Conservation (phyloP, 1,140 invertebrate genomes). For the Nymphalis io region DNA sequence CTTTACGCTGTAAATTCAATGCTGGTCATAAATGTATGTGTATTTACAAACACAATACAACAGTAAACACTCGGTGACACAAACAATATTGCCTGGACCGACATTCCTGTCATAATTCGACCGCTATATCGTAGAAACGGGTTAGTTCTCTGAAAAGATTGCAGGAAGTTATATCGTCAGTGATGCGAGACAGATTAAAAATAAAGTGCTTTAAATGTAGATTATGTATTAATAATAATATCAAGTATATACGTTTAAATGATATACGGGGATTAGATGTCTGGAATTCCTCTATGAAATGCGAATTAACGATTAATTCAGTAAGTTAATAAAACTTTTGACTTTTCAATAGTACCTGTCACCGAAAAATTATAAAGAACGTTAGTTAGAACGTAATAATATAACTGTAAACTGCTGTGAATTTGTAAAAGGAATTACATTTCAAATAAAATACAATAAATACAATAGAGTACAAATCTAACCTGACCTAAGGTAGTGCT, state of each 20-base stretch:
- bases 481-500: too few species aligned
- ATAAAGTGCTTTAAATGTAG: not conserved
- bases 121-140: not conserved
- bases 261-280: not conserved
- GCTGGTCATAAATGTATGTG: not conserved
- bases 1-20: not conserved
- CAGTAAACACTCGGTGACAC: not conserved
- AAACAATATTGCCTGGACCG: not conserved
- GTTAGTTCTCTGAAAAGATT: not conserved
- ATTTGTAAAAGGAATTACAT: too few species aligned
- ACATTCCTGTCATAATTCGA: not conserved
- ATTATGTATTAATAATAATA: not conserved
- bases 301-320: not conserved
- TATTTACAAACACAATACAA: not conserved
- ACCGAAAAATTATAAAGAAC: too few species aligned
- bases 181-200: not conserved
- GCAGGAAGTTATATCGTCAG: not conserved
- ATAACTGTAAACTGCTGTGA: too few species aligned
- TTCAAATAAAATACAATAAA: too few species aligned
- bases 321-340: not conserved
- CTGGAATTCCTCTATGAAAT: not conserved
- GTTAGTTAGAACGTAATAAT: too few species aligned
- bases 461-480: too few species aligned
- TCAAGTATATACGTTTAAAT: not conserved
- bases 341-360: not conserved